Percentiles rank a stretch among this genome's conserved stretches.
Conservation (phyloP, 2,113 vertebrate species). For the Corydoras maculifer region DNA sequence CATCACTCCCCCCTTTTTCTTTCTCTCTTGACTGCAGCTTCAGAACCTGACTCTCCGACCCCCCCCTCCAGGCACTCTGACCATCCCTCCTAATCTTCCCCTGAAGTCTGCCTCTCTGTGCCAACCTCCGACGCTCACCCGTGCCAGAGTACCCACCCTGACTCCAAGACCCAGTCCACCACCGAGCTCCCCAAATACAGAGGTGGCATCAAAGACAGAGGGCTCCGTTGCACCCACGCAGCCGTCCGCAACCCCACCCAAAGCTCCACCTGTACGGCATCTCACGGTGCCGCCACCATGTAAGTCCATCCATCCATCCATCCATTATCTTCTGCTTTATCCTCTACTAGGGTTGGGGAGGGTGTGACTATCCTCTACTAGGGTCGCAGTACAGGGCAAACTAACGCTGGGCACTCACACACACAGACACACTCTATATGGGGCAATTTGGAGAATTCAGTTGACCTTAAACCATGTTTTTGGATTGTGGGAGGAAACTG, state of each 20-base stretch:
- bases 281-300: constrained; percentile 59
- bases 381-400: too few relatives aligned
- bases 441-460: too few relatives aligned
- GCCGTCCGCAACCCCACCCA: constrained; percentile 12
- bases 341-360: neutral
- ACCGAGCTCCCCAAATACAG: constrained; percentile 22
- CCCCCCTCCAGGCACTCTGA: constrained; percentile 55
- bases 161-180: constrained; percentile 39
- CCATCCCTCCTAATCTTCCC: constrained; percentile 61
- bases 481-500: too few relatives aligned
- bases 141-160: constrained; percentile 24
- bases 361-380: too few relatives aligned
- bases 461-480: too few relatives aligned
- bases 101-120: constrained; percentile 54
- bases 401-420: too few relatives aligned
- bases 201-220: constrained; percentile 28
- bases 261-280: constrained; percentile 47
- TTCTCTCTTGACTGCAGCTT: constrained; percentile 44
- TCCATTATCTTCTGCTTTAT: too few relatives aligned
- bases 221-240: neutral
- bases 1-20: neutral
- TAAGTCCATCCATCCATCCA: too few relatives aligned
- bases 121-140: constrained; percentile 42
- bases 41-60: constrained; percentile 63
- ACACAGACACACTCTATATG: too few relatives aligned